These are phyloP conservation scores for Dasysyrphus tricinctus DNA, from an alignment of 2,888 invertebrate species.

Conservation along the genomic window DNA sequence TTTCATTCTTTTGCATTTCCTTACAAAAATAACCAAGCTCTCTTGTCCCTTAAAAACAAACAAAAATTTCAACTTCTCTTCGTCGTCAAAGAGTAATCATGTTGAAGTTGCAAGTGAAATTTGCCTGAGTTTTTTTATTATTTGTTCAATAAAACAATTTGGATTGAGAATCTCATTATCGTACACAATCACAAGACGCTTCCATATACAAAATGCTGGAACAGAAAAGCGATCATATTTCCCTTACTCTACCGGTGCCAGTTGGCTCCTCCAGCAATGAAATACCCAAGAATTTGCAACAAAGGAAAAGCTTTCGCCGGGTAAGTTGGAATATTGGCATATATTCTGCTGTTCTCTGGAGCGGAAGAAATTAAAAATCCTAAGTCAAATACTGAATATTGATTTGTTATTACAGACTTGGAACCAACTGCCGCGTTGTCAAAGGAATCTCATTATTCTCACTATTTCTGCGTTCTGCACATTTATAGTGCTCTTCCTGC, in stretches of 20 bases:
- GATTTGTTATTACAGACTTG: constrained; percentile 87
- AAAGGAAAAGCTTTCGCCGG: constrained; percentile 81
- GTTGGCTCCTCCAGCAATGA: constrained; percentile 76
- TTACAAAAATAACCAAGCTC: neutral
- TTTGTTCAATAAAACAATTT: constrained; percentile 46
- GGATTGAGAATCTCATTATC: neutral
- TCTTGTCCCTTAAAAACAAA: neutral
- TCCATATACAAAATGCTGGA: constrained; percentile 76
- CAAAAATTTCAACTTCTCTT: neutral
- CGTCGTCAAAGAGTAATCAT: constrained; percentile 10
- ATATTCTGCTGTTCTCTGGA: neutral
- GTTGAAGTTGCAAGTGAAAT: constrained; percentile 15
- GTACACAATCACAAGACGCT: neutral
- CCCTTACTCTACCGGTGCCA: constrained; percentile 79
- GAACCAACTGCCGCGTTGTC: constrained; percentile 93
- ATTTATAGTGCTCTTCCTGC: constrained; percentile 86
- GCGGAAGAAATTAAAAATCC: neutral
- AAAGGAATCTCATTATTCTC: constrained; percentile 90
- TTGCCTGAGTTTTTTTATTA: neutral
- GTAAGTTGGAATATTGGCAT: constrained; percentile 76
- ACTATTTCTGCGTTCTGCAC: constrained; percentile 85
- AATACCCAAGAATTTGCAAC: constrained; percentile 69
- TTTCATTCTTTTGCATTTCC: neutral
- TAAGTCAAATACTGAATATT: neutral
- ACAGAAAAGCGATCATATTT: constrained; percentile 80